phyloP scores from a whole-genome alignment of 2,113 vertebrate genomes.

The rabbit (Oryctolagus cuniculus) region DNA sequence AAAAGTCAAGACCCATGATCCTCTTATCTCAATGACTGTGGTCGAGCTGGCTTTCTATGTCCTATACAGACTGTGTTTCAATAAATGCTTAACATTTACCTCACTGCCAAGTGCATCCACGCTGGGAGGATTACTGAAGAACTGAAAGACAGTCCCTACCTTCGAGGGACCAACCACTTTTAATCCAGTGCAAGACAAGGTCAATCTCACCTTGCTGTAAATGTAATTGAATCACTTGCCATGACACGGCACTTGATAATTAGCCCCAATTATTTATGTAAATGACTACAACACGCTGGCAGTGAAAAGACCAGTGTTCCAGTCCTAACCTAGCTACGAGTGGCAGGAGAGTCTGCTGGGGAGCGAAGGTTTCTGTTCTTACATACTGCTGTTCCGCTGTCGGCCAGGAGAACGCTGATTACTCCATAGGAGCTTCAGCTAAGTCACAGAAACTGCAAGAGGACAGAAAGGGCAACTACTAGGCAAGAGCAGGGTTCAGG shows the following conservation, averaged over 20 bases:
- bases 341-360: neutral
- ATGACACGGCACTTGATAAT: neutral
- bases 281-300: neutral
- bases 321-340: neutral
- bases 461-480: neutral
- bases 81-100: neutral
- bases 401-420: neutral
- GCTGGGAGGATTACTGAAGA: neutral
- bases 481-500: neutral
- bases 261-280: neutral
- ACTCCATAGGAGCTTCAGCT: neutral
- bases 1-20: constrained; percentile 1
- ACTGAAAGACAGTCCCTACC: neutral
- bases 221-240: constrained; percentile 33
- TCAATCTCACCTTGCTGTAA: constrained; percentile 22
- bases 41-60: neutral
- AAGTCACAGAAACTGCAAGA: neutral
- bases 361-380: constrained; percentile 16
- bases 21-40: neutral
- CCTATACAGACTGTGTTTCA: neutral
- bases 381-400: neutral
- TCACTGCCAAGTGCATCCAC: neutral
- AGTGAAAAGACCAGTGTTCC: neutral
- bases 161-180: neutral
- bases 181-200: constrained; percentile 44